Evolutionary conservation across 1,140 invertebrate genomes (phyloP), one percentile per base, ranked within the genome.

Genomic region (Zaprionus kolodkinae): DNA sequence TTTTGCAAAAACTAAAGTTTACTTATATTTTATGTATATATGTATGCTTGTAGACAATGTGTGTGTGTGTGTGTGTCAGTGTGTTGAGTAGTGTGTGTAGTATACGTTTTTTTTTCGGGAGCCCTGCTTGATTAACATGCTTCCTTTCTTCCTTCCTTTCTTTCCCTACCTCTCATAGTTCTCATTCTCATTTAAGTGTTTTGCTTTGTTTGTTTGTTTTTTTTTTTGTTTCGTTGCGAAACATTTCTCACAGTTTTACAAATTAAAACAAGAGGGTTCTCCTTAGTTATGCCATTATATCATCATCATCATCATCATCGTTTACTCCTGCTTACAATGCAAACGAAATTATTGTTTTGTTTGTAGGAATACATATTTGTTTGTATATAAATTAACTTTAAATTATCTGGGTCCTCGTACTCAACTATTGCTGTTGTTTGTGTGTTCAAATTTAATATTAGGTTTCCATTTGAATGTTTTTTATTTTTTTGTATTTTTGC

Each of bases 221-320:
- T 78, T 79, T 85, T 88, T 89, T 85, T 89, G 81, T 89, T 89
- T 85, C 85, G 85, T 89, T 89, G 85, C 85, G 85, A 89, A 89
- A 89, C 85, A 89, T 89, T 89, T 88, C 84, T 89, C 85, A 89
- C 85, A 89, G 85, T 81, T 89, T 89, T 78, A 77, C 54, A 75
- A 64, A 69, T 73, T 78, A 74, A 78, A 78, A 78, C 62, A 78
- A 64, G 60, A 78, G 65, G 35, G 52, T 85, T 78, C 21, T 78
- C 21, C 56, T 78, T 80, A 72, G 74, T 79, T 68, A 40, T 67
- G 54, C 60, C 25, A 60, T 52, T 60, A 74, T 63, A 68, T 80
- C 69, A 78, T 78, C 67, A 61, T 74, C 64, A 63, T 65, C 60
- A 68, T 80, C 69, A 78, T 78, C 67, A 61, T 74, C 64, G 66